Evolutionary conservation across 2,797 vertebrate genomes (phyloP), one percentile per base, ranked within the genome.

Genomic region (Oryzias dopingdopingensis): DNA sequence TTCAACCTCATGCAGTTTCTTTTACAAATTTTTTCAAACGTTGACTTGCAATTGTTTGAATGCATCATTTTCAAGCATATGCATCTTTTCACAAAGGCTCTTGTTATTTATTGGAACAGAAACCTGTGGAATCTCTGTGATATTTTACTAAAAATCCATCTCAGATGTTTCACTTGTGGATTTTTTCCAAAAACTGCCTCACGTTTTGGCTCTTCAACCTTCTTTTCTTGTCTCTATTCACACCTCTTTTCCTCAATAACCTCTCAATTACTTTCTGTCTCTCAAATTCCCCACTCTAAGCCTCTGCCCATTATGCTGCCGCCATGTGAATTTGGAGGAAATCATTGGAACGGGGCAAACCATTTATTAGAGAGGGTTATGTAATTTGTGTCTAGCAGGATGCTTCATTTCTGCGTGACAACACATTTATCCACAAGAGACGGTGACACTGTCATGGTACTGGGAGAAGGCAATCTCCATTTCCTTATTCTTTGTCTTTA

Each of bases 301-400:
- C 70, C 70, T 76, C 77, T 78, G 70, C 52, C 65, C 40, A 53
- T 79, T 77, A 73, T 59, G 49, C 53, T 53, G 70, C 66, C 55
- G 59, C 62, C 53, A 32, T 74, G 59, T 57, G 72, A 78, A 64
- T 71, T 20, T 49, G 63, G 62, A 74, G 60, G 70, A 72, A 84
- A 75, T 81, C 82, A 79, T 56, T 82, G 74, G 69, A 86, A 80
- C 29, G 55, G 69, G 74, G 71, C 65, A 51, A 75, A 75, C 73
- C 80, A 72, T 82, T 79, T 80, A 81, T 83, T 80, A 84, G 75
- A 70, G 4, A 59, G 70, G 57, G 70, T 79, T 72, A 80, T 83
- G 74, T 72, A 65, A 84, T 87, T 84, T 79, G 63, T 68, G 62
- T 81, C 74, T 58, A 47, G 70, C 52, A 13, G 70, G 76, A 78